Conservation (phyloP, 2,888 invertebrate species). For the Scaptomyza flava region DNA sequence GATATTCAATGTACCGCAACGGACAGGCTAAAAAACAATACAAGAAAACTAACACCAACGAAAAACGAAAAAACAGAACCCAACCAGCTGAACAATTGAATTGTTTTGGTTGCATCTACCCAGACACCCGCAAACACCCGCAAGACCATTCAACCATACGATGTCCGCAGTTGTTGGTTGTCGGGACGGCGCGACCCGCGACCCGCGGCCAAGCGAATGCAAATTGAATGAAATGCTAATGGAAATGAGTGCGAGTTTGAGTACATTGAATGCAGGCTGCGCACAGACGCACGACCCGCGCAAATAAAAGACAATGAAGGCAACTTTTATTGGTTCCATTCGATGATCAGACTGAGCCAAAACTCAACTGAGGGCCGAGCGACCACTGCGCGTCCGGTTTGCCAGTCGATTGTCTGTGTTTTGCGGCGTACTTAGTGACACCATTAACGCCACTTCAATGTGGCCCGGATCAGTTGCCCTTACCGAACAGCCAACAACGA, state of each 20-base stretch:
- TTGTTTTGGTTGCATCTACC: slow-evolving; percentile 56
- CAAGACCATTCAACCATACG: slow-evolving; percentile 69
- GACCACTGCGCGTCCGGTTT: slow-evolving; percentile 31
- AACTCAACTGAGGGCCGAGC: slow-evolving; percentile 36
- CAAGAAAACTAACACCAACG: slow-evolving; percentile 58
- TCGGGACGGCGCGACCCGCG: neutral
- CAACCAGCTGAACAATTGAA: slow-evolving; percentile 75
- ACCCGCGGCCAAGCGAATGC: slow-evolving; percentile 57
- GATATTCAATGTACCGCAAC: slow-evolving; percentile 81
- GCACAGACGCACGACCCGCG: slow-evolving; percentile 63
- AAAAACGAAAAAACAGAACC: slow-evolving; percentile 25
- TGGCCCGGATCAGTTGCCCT: slow-evolving; percentile 34
- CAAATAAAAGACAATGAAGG: slow-evolving; percentile 76
- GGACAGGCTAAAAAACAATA: slow-evolving; percentile 51
- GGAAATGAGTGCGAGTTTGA: slow-evolving; percentile 60
- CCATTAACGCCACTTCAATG: slow-evolving; percentile 69
- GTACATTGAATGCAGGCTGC: slow-evolving; percentile 58
- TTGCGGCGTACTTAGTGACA: slow-evolving; percentile 80
- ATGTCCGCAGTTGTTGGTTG: slow-evolving; percentile 1
- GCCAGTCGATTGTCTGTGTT: slow-evolving; percentile 46
- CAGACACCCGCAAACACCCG: slow-evolving; percentile 44
- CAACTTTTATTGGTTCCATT: slow-evolving; percentile 83
- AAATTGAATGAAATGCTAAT: slow-evolving; percentile 75
- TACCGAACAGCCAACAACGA: slow-evolving; percentile 25
- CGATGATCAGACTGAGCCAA: slow-evolving; percentile 77